A percentile compares a stretch with the other conserved stretches of the same genome.
These are phyloP conservation scores for Heterodera filipjevi DNA, from an alignment of 2,888 invertebrate genomes.

Conservation along the genomic window DNA sequence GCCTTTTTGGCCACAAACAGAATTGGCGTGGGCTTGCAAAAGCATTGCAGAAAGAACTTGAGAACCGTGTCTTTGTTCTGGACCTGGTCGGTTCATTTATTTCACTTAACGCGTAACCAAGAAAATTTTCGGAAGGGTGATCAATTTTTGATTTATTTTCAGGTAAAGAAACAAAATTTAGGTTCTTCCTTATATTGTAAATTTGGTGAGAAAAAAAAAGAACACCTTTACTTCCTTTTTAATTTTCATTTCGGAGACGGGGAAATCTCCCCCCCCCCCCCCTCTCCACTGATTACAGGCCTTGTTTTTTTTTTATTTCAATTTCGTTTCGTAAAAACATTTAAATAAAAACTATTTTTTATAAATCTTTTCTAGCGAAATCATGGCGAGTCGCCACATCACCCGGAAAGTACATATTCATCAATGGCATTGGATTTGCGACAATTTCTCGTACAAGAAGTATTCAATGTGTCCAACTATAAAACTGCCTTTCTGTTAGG, in stretches of 20 bases:
- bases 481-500: constrained; percentile 48
- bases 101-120: too few species aligned
- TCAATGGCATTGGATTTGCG: constrained; percentile 78
- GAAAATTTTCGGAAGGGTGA: too few species aligned
- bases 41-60: constrained; percentile 66
- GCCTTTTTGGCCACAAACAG: constrained; percentile 81
- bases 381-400: constrained; percentile 90
- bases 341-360: not conserved
- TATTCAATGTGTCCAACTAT: constrained; percentile 34
- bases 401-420: constrained; percentile 71
- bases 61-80: constrained; percentile 74
- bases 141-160: too few species aligned
- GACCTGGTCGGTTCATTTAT: constrained; percentile 75
- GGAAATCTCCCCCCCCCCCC: too few species aligned
- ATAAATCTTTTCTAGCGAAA: constrained; percentile 69
- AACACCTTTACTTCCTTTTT: too few species aligned
- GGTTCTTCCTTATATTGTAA: too few species aligned
- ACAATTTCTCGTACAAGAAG: constrained; percentile 62
- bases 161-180: too few species aligned
- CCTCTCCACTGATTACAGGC: too few species aligned
- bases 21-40: constrained; percentile 85
- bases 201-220: too few species aligned
- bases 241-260: too few species aligned
- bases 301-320: too few species aligned
- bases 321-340: too few species aligned